phyloP scores from a whole-genome alignment of 2,888 invertebrate genomes.

The Xestoiulus laeticollis region DNA sequence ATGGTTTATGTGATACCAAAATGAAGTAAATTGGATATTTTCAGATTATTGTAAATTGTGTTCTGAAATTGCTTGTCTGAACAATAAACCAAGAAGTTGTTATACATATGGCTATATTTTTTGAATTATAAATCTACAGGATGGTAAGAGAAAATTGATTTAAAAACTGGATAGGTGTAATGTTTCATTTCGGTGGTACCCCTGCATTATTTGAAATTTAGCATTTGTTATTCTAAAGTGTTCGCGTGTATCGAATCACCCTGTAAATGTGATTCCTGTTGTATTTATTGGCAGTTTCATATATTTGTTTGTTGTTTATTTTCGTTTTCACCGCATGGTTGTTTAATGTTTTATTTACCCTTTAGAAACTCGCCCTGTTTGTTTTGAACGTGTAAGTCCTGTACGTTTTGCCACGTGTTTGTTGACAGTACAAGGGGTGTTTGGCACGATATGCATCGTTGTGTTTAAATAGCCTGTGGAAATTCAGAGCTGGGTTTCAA shows the following conservation, averaged over 20 bases:
- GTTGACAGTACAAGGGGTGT: conserved; percentile 32
- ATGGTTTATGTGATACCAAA: too few species aligned
- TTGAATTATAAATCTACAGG: too few species aligned
- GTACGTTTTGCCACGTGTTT: neutral
- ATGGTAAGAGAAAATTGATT: too few species aligned
- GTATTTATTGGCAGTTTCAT: neutral
- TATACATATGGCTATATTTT: too few species aligned
- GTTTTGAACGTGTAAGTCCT: conserved; percentile 18
- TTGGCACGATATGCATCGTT: neutral
- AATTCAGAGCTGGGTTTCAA: neutral
- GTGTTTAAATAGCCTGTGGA: conserved; percentile 30
- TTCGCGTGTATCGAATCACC: neutral
- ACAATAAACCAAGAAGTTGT: too few species aligned
- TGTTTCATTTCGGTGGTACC: too few species aligned
- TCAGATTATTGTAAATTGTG: too few species aligned
- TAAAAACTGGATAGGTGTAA: too few species aligned
- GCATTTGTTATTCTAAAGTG: too few species aligned
- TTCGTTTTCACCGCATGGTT: neutral
- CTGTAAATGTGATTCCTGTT: neutral
- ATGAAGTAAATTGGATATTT: too few species aligned
- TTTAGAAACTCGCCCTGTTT: neutral
- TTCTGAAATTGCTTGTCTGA: too few species aligned
- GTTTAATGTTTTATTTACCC: conserved; percentile 21
- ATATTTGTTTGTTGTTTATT: neutral
- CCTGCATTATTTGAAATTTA: too few species aligned